Evolutionary conservation across 2,113 vertebrate species (phyloP).

Genomic region (Oryzias melastigma): DNA sequence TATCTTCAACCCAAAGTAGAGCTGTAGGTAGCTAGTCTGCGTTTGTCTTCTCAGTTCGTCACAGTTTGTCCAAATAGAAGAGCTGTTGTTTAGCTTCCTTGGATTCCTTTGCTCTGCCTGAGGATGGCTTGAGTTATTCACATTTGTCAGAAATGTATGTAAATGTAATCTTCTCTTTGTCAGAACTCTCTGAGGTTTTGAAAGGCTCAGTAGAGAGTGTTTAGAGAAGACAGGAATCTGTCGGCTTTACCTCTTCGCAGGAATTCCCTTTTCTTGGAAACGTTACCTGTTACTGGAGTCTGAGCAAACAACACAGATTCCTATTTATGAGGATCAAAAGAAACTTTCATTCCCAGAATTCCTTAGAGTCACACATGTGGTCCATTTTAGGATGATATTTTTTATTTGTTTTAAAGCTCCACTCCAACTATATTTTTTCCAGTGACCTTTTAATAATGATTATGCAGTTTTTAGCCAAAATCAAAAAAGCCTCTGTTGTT

Average conservation of each 20-base stretch:
- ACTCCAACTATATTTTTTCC: too few species aligned
- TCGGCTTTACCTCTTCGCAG: background rate
- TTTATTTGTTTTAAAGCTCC: constrained; percentile 21
- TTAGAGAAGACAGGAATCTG: constrained; percentile 10
- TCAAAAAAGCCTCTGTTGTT: too few species aligned
- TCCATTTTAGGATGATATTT: constrained; percentile 55
- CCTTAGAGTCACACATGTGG: constrained; percentile 76
- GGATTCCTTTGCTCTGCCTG: background rate
- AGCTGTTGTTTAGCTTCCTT: background rate
- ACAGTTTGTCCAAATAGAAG: background rate
- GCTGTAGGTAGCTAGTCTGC: constrained; percentile 48
- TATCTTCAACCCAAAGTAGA: constrained; percentile 80
- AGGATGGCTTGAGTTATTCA: constrained; percentile 30
- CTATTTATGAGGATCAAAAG: constrained; percentile 61
- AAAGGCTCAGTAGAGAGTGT: constrained; percentile 5
- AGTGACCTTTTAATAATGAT: too few species aligned
- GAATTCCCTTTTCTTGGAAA: constrained; percentile 74
- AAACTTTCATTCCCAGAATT: constrained; percentile 70
- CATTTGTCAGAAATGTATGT: constrained; percentile 33
- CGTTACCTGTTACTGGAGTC: constrained; percentile 46
- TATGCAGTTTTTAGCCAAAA: too few species aligned
- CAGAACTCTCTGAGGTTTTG: constrained; percentile 20
- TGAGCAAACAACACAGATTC: constrained; percentile 65
- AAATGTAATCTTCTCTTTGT: constrained; percentile 12
- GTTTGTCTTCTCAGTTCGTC: constrained; percentile 48